Evolutionary conservation across 2,113 vertebrate species (phyloP).

Genomic region (Phasianus colchicus): DNA sequence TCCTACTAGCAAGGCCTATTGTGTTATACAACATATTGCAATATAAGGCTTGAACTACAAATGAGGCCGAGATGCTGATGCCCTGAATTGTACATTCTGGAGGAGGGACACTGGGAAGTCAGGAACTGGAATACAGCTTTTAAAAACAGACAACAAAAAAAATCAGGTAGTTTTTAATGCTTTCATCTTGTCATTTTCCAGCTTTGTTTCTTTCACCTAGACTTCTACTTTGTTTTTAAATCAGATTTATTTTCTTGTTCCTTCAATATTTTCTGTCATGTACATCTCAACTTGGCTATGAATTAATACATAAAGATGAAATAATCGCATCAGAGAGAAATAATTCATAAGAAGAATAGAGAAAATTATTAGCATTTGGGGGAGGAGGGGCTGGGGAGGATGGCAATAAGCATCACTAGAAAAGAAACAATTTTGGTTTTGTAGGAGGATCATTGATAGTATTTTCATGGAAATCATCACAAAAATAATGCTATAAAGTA

Average conservation of each 20-base stretch:
- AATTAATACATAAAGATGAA: not conserved
- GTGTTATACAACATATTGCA: not conserved
- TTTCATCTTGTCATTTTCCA: not conserved
- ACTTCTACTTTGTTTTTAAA: not conserved
- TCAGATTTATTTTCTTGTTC: not conserved
- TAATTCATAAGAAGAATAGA: not conserved
- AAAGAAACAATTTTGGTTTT: not conserved
- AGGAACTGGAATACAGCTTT: not conserved
- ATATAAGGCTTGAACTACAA: not conserved
- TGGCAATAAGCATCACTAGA: not conserved
- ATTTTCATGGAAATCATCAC: not conserved
- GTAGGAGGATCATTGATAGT: not conserved
- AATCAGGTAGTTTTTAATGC: not conserved
- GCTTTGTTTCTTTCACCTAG: not conserved
- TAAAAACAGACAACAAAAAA: not conserved
- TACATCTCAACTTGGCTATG: not conserved
- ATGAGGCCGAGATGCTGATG: slow-evolving; percentile 1
- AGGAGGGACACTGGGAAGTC: not conserved
- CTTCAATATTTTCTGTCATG: not conserved
- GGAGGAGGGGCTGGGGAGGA: rapidly evolving
- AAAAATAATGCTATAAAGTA: not conserved
- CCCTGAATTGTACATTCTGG: not conserved
- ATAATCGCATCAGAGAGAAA: not conserved
- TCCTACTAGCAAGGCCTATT: not conserved
- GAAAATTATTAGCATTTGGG: not conserved